Base-by-base conservation (phyloP, 2,888 invertebrate genomes). In the Netelia inedita region DNA sequence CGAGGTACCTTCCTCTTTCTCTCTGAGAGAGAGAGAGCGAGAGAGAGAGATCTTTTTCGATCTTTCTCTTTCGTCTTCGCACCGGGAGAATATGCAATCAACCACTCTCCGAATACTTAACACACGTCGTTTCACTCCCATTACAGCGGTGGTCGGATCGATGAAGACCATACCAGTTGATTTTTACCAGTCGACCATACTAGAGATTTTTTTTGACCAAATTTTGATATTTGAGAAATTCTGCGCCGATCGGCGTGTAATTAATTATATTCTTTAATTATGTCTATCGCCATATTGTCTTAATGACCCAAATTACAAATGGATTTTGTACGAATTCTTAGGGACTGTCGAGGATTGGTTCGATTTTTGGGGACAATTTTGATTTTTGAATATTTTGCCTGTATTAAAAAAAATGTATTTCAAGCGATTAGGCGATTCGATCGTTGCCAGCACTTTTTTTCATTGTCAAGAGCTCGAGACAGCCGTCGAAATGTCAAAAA, bases 51-150 rank as follows among this genome's bases (percentile, higher is more conserved):
- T 57, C 57, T 19, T 57, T 5, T 19, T 16, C 16, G 57, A 21
- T 57, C 57, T 57, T 19, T 16, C 21, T 21, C 16, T n/a, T 6
- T 65, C 16, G 10, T 41, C 65, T 28, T 63, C 71, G 21, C 50
- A 53, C 61, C 23, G 55, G 41, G 66, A 61, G 61, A 79, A 71
- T 72, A 79, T 55, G 63, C 79, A 79, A 79, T 79, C 63, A 61
- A 63, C 71, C 35, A 55, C 63, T 79, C 55, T 8, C 23, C 71
- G 55, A 79, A 79, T 79, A 79, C 69, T 79, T 53, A 79, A 72
- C 79, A 53, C 53, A 61, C 69, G 61, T 35, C 23, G 16, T 16
- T 53, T 23, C 53, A 6, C 35, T 71, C 63, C 71, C 53, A 71
- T 55, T 63, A 71, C 46, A 69, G 66, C 8, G 19, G 46, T 59